Base-by-base conservation (phyloP, 2,113 vertebrate species). In the Rhinoderma darwinii region DNA sequence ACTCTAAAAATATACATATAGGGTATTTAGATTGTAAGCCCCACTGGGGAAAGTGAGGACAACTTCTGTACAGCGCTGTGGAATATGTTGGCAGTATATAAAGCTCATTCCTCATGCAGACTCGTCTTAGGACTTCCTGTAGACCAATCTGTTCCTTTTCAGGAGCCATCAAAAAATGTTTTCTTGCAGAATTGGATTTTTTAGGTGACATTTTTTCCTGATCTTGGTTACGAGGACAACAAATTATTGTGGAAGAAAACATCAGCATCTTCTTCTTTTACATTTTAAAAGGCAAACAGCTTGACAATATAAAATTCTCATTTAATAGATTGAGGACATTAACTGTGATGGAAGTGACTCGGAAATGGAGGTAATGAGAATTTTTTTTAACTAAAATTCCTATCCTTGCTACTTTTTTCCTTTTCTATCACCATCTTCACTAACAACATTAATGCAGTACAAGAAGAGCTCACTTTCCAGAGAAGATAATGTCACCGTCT, bases 271-370 rank as follows among this genome's bases (percentile, higher is more conserved):
- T 59, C 18, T 20, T 84, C 51, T 27, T 66, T 70, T 3, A 39
- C 56, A 41, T 68, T 50, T 61, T 61, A 10, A 30, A 75, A 78
- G 41, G 59, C 43, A 50, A 70, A 86, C 17, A 27, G 39, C 61
- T 74, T 94, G 94, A 95, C 93, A 89, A 79, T 94, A 87, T 95
- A 89, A 95, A 93, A 95, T 95, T 95, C 94, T 96, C 89, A 95
- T 96, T 95, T 93, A 95, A 92, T 95, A 96, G 95, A 96, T 95
- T 95, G 95, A 95, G 92, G 95, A 95, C 95, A 94, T 93, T 92
- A 93, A 92, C 94, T 95, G 92, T 94, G 90, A 92, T 93, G 94
- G 92, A 93, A 94, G 91, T 93, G 94, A 94, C 91, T 95, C 94
- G 91, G 90, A 93, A 90, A 89, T 92, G 89, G 94, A 96, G 95